phyloP scores from a whole-genome alignment of 2,888 invertebrate genomes.

The Heliconius ethilla region DNA sequence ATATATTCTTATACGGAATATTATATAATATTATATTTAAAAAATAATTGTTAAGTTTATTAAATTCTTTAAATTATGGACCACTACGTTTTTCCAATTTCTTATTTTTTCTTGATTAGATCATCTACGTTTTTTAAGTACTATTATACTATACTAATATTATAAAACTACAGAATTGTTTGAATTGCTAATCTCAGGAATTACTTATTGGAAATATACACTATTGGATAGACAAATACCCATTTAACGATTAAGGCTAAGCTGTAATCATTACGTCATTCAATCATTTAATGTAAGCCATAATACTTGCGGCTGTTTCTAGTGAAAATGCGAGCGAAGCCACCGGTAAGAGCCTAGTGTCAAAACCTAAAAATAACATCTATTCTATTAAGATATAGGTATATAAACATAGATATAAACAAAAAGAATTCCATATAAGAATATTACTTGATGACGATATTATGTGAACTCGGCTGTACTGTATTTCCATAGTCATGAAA shows the following conservation, averaged over 20 bases:
- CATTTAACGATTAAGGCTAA: neutral
- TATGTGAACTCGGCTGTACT: neutral
- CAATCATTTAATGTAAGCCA: neutral
- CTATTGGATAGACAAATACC: too few relatives aligned
- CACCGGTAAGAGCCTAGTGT: neutral
- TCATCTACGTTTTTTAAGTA: too few relatives aligned
- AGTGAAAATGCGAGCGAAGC: neutral
- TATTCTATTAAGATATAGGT: neutral
- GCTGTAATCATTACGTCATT: neutral
- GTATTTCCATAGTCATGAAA: slow-evolving; percentile 6
- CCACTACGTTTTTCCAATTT: too few relatives aligned
- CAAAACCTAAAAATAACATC: too few relatives aligned
- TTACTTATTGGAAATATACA: too few relatives aligned
- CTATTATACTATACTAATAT: neutral
- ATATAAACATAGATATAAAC: neutral
- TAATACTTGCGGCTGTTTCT: too few relatives aligned
- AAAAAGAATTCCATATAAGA: neutral
- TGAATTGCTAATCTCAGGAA: neutral
- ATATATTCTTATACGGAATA: neutral
- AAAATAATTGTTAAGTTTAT: too few relatives aligned
- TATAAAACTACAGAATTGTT: neutral
- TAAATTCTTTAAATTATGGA: too few relatives aligned
- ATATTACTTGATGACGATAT: neutral
- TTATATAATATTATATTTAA: neutral
- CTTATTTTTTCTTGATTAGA: too few relatives aligned